phyloP scores from a whole-genome alignment of 1,140 invertebrate species.

The Calephelis virginiensis region DNA sequence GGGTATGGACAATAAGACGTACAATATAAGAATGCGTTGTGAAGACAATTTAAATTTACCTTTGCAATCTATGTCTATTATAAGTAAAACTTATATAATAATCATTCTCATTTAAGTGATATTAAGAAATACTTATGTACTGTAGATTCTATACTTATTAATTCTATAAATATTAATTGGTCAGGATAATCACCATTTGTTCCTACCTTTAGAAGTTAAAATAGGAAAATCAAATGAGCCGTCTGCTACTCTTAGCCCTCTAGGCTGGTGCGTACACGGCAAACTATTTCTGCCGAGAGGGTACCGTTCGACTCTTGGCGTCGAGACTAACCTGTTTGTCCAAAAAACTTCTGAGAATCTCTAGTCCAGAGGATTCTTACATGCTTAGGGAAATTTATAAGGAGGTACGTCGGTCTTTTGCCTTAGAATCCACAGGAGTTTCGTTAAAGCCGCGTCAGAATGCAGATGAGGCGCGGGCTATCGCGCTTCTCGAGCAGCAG shows the following conservation, averaged over 20 bases:
- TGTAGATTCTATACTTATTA: conserved; percentile 17
- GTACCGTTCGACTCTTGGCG: not conserved
- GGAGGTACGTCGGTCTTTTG: not conserved
- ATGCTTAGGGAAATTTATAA: not conserved
- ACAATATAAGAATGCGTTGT: conserved; percentile 22
- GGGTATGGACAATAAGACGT: not conserved
- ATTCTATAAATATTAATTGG: conserved; percentile 33
- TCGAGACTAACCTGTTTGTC: conserved; percentile 1
- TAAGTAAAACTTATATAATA: conserved; percentile 1
- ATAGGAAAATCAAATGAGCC: conserved; percentile 27
- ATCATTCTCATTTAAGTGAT: conserved; percentile 21
- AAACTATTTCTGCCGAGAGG: conserved; percentile 1
- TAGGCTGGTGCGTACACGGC: conserved; percentile 31
- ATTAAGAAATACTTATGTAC: conserved; percentile 23
- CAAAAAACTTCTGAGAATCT: not conserved
- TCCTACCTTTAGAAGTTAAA: conserved; percentile 23
- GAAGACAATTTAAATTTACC: conserved; percentile 28
- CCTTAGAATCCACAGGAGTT: not conserved
- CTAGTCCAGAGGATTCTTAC: not conserved
- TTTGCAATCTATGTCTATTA: conserved; percentile 17
- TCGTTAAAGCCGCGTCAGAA: not conserved
- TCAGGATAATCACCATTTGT: conserved; percentile 31
- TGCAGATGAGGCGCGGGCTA: not conserved
- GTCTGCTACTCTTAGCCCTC: conserved; percentile 25
- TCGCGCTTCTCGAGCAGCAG: not conserved